phyloP scores from a whole-genome alignment of 2,113 vertebrate genomes.

The Macquaria ambigua region DNA sequence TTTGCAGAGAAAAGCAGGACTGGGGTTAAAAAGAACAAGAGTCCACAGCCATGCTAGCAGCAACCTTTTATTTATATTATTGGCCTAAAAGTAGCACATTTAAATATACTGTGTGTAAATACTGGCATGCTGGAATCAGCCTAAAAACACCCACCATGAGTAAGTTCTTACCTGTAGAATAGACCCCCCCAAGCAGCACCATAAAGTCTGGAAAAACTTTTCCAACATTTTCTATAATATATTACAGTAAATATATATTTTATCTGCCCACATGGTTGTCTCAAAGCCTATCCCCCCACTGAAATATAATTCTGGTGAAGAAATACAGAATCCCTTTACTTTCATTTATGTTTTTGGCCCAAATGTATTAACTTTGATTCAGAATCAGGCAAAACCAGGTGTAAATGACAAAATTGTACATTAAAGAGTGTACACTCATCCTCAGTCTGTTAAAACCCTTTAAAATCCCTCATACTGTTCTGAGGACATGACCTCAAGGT shows the following conservation, averaged over 20 bases:
- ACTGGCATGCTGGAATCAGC: background rate
- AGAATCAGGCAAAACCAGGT: too few species aligned
- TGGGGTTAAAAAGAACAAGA: background rate
- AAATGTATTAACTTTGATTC: background rate
- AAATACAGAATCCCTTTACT: background rate
- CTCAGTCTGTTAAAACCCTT: background rate
- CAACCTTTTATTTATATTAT: too few species aligned
- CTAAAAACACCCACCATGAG: too few species aligned
- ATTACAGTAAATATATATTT: too few species aligned
- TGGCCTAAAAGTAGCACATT: background rate
- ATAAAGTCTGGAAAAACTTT: too few species aligned
- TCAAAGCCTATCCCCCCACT: background rate
- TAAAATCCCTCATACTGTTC: background rate
- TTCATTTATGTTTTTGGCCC: background rate
- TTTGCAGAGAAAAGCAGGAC: slow-evolving; percentile 1
- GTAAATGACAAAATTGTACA: too few species aligned
- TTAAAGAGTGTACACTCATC: background rate
- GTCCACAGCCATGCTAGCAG: background rate
- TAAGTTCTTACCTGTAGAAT: too few species aligned
- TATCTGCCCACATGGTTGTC: too few species aligned
- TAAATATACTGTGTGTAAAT: background rate
- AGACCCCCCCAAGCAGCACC: too few species aligned
- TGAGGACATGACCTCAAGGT: background rate
- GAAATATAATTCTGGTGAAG: background rate
- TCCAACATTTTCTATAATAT: too few species aligned